Percentiles rank a stretch among this genome's conserved stretches.
Conservation (phyloP, 2,888 invertebrate species). For the Macrostomum cliftonense region DNA sequence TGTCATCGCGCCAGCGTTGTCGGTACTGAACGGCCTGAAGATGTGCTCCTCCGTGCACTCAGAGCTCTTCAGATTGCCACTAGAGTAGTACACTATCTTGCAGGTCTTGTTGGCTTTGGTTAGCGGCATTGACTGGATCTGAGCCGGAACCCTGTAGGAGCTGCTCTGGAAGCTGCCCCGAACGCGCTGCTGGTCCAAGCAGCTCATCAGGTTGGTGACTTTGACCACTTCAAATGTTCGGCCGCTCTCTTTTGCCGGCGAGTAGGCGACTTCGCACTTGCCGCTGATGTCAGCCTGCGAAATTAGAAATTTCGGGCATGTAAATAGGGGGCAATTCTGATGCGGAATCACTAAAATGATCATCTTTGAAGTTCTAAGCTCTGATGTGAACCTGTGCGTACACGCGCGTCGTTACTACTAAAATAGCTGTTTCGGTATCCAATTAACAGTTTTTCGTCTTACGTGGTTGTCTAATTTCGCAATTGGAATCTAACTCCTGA, state of each 20-base stretch:
- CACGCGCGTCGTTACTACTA: no score
- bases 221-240: no score
- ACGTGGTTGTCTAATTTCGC: no score
- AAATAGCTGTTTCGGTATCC: no score
- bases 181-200: slow-evolving; percentile 17
- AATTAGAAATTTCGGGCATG: no score
- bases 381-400: no score
- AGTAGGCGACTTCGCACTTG: slow-evolving; percentile 57
- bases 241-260: slow-evolving; percentile 10
- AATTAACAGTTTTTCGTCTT: no score
- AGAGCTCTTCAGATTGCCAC: slow-evolving; percentile 50
- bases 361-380: no score
- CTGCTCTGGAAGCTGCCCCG: slow-evolving; percentile 24
- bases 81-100: slow-evolving; percentile 47
- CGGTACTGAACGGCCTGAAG: slow-evolving; percentile 52
- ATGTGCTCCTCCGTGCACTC: slow-evolving; percentile 51
- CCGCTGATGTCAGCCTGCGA: slow-evolving; percentile 57
- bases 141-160: slow-evolving; percentile 15
- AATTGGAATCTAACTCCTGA: no score
- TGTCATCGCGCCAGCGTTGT: slow-evolving; percentile 38
- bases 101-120: slow-evolving; percentile 44
- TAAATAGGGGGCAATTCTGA: no score
- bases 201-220: slow-evolving; percentile 6
- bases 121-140: slow-evolving; percentile 30
- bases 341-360: no score